phyloP scores from a whole-genome alignment of 2,888 invertebrate species.

The Lepidonotus clava region DNA sequence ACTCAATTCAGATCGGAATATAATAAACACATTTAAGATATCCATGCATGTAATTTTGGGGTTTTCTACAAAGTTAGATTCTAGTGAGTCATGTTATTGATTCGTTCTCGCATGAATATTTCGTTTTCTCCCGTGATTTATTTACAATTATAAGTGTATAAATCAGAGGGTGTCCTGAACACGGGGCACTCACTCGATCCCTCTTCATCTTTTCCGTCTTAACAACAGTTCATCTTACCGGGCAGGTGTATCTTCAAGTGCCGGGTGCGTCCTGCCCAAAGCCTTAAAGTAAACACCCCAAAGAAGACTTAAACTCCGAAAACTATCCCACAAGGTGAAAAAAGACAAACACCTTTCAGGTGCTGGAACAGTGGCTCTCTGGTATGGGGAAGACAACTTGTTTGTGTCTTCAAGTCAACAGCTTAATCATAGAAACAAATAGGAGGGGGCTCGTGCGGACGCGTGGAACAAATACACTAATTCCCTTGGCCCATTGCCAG shows the following conservation, averaged over 20 bases:
- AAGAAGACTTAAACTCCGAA: neutral
- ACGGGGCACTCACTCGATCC: too few relatives aligned
- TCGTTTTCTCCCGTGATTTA: neutral
- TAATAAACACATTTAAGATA: too few relatives aligned
- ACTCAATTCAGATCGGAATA: too few relatives aligned
- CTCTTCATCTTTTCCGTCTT: neutral
- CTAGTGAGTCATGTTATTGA: too few relatives aligned
- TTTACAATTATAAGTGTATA: conserved; percentile 10
- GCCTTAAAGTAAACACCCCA: neutral
- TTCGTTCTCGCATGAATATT: too few relatives aligned
- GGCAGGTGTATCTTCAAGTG: conserved; percentile 18
- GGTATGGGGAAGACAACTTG: neutral
- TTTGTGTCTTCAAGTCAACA: neutral
- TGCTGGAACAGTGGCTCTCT: neutral
- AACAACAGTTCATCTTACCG: neutral
- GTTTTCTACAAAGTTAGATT: too few relatives aligned
- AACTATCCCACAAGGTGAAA: neutral
- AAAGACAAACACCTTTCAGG: neutral
- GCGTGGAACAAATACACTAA: conserved; percentile 2
- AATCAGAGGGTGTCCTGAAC: neutral
- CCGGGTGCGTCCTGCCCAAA: neutral
- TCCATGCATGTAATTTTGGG: too few relatives aligned
- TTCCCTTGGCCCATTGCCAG: neutral
- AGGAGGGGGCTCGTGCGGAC: neutral
- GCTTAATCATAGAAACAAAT: conserved; percentile 14